Conservation (phyloP, 2,797 vertebrate genomes). For the Agapornis canus region DNA sequence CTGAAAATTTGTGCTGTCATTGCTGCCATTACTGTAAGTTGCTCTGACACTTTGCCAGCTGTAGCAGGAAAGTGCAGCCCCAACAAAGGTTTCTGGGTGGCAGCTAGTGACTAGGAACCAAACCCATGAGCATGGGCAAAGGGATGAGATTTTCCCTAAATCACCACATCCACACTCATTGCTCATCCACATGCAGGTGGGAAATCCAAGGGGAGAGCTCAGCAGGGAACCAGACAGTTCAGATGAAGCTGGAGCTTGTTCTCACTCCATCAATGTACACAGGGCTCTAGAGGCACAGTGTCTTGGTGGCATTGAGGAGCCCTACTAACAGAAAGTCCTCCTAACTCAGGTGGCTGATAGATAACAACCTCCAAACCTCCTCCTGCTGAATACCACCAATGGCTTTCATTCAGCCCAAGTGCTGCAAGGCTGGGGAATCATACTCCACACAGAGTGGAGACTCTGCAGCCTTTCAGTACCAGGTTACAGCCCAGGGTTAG, state of each 20-base stretch:
- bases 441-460: not conserved
- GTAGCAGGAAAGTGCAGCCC: not conserved
- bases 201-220: not conserved
- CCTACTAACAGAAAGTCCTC: not conserved
- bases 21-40: not conserved
- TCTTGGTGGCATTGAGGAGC: not conserved
- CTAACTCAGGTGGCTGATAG: not conserved
- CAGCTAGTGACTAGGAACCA: not conserved
- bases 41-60: not conserved
- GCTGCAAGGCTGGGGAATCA: fast-evolving
- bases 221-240: not conserved
- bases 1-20: not conserved
- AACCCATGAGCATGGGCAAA: not conserved
- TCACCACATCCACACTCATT: not conserved
- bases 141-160: not conserved
- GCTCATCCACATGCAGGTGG: not conserved
- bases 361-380: not conserved
- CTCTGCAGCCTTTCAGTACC: not conserved
- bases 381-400: not conserved
- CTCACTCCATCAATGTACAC: not conserved
- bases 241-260: not conserved
- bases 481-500: not conserved
- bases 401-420: not conserved
- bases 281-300: not conserved
- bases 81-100: not conserved